Conservation (phyloP, 2,113 vertebrate genomes). For the Hipposideros armiger region DNA sequence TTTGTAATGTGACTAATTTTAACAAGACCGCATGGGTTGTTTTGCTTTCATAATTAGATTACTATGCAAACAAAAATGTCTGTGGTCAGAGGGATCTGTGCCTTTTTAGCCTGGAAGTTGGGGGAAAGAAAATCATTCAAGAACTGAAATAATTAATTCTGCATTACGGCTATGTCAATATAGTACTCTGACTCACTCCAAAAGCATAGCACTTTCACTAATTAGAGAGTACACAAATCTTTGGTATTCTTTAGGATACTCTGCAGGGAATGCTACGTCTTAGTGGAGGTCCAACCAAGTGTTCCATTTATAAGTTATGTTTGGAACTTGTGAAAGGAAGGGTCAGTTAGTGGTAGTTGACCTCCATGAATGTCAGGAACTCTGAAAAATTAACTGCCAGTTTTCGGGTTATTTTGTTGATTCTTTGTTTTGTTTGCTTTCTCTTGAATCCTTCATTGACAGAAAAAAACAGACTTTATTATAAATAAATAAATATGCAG, state of each 20-base stretch:
- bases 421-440: background rate
- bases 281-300: background rate
- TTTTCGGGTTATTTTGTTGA: background rate
- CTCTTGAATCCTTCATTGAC: conserved; percentile 26
- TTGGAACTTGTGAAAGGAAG: background rate
- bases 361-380: background rate
- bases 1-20: background rate
- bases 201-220: conserved; percentile 41
- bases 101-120: background rate
- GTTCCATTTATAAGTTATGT: conserved; percentile 10
- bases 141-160: conserved; percentile 63
- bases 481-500: conserved; percentile 28
- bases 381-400: background rate
- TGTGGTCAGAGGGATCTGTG: background rate
- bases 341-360: background rate
- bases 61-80: conserved; percentile 8
- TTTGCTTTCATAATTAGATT: conserved; percentile 58
- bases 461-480: conserved; percentile 63
- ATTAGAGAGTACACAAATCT: conserved; percentile 47
- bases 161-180: conserved; percentile 44
- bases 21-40: background rate
- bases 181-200: background rate
- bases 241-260: conserved; percentile 24
- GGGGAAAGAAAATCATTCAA: background rate
- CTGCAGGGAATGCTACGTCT: background rate